Base-by-base conservation (phyloP, 2,113 vertebrate genomes). In the Anoplopoma fimbria region DNA sequence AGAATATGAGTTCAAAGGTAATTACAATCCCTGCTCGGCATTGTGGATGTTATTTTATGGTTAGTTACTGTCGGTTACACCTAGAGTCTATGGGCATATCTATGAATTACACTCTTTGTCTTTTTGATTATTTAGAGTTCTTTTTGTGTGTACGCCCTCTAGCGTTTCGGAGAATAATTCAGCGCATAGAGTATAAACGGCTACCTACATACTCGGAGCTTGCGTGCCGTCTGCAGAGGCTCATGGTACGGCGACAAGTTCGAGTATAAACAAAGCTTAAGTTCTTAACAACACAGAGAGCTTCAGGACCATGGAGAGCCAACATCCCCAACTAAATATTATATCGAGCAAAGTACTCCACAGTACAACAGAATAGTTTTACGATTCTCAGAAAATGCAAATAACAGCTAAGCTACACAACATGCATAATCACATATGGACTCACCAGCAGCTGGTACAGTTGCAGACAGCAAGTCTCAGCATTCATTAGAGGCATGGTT, bases 281-380 rank as follows among this genome's bases (percentile, higher is more conserved):
- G 21, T 47, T 68, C 21, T 68, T 6, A 71, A 64, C 40, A 33
- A 67, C 65, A 47, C 4, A 1, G 4, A 63, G 19, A 45, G 51
- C 33, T 87, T 84, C 81, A 86, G 87, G 84, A 87, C 82, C 80
- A 82, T 38, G 75, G 77, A 84, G 63, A 84, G 82, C 79, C 82
- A 82, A 83, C 65, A 38, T 17, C 7, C 34, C 40, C 0, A 23
- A 53, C 25, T 36, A 75, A 71, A 63, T 25, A 62, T 29, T 57
- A 29, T 13, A 75, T 1, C 36, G 17, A 69, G 38, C 15, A 75
- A 31, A 57, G 42, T 42, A 55, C 27, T 36, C 4, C 27, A 2
- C 2, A 68, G 68, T 21, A 51, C 9, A 49, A 36, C 42, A 14
- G 5, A 70, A 58, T 13, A 36, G 40, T 69, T 64, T 80, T 19